Percentiles rank a stretch among this genome's conserved stretches.
Evolutionary conservation across 2,113 vertebrate genomes (phyloP).

Genomic region (Pycnonotus jocosus): DNA sequence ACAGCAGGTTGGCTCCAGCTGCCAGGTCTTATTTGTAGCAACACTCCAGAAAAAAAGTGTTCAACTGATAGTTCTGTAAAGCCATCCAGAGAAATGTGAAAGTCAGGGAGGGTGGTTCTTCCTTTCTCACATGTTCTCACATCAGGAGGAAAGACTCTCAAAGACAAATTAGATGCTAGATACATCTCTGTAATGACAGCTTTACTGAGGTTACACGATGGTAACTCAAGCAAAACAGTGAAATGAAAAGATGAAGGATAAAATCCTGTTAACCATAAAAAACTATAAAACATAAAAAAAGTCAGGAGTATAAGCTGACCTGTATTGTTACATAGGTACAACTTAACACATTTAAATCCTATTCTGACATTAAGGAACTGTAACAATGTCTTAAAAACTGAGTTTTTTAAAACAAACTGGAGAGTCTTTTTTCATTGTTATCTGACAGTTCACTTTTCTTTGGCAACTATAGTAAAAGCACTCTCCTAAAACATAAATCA

Average conservation of each 20-base stretch:
- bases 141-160: neutral
- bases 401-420: neutral
- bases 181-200: neutral
- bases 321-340: neutral
- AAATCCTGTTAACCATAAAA: neutral
- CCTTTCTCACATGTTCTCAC: neutral
- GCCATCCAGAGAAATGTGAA: neutral
- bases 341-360: neutral
- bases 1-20: neutral
- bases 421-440: neutral
- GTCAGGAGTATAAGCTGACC: neutral
- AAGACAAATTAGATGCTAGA: neutral
- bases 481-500: neutral
- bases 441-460: neutral
- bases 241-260: neutral
- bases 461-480: neutral
- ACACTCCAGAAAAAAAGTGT: neutral
- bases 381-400: neutral
- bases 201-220: neutral
- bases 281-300: neutral
- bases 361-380: neutral
- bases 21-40: slow-evolving; percentile 16
- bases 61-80: neutral
- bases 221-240: neutral
- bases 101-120: neutral